Base-by-base conservation (phyloP, 2,888 invertebrate species). In the Rotaria macrura region DNA sequence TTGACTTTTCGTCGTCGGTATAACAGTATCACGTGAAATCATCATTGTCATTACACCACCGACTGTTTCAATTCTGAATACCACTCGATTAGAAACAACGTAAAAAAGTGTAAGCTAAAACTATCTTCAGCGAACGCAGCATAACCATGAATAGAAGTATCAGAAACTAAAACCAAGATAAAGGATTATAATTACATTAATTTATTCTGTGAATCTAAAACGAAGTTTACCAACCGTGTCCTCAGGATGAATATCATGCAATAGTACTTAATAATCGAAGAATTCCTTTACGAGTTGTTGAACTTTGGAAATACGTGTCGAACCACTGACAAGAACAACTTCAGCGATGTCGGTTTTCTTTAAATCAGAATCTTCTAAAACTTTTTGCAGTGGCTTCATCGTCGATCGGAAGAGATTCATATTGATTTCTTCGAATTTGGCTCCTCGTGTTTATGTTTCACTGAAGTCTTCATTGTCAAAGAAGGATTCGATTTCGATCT, bases 11-110 rank as follows among this genome's bases (percentile, higher is more conserved):
- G 97, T 98, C 85, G 98, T 98, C 52, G 99, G 99, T 89, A 99
- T 98, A 87, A 97, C 97, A 47, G 98, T 98, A 93, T 99, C 99
- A 89, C 98, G 92, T 85, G 96, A 95, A 90, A 99, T 99, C 85
- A 99, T 93, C 91, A 97, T 98, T 88, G 98, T 98, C 98, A 99
- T 99, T 54, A 99, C 98, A 88, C 99, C 99, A 87, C 99, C 98
- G 84, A 98, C 97, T 74, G 99, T 99, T 92, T 99, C 99, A 90
- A 99, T 99, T 92, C 99, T 99, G 94, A 99, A 94, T 88, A 99
- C 98, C 88, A 99, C 93, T 88, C 99, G 99, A 91, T 97, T 98
- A 85, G 99, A 98, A 91, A 99, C 98, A 87, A 99, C n/a, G 93
- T 87, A 99, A 93, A 0, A 98, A 96, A 88, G 14, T 47, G 14